Evolutionary conservation across 1,140 invertebrate species (phyloP), one percentile per base, ranked within the genome.

Genomic region (Homalodisca vitripennis): DNA sequence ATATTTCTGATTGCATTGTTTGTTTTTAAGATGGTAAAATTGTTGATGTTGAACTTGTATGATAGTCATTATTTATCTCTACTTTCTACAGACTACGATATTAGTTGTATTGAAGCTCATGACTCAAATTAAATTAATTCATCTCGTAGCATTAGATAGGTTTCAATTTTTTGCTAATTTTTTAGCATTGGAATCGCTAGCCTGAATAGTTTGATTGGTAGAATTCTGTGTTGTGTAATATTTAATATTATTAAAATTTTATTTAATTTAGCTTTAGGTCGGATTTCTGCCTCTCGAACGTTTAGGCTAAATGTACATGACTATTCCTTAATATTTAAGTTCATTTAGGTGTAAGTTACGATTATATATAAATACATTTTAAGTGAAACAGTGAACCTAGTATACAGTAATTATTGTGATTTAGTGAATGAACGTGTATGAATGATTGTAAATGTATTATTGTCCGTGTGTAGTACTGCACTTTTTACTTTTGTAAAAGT

Each of bases 161-260:
- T 27, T 41, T 22, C 34, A 24, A 34, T n/a, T 69, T 63, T 63
- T 41, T 31, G 67, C 53, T 69, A n/a, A 69, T 69, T 68, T 48
- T 34, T 53, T 69, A 30, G 48, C 29, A n/a, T n/a, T n/a, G n/a
- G 27, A 46, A n/a, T 31, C 27, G 46, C 24, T 29, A 67, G 71
- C 69, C 71, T 73, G 34, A 70, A 70, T 70, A 47, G 71, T 73
- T 73, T 73, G 69, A 73, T 66, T 57, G 63, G 71, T 70, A 70
- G 71, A 73, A 73, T 48, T 68, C 68, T 26, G 26, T 47, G 34
- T 46, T 41, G n/a, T 67, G 41, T 60, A 65, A 46, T 53, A 47
- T 68, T 70, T 69, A 70, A 68, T 63, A 64, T 70, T 73, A 68
- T 69, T 48, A 51, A 55, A 29, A 51, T 55, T 57, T 67, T 70